phyloP scores from a whole-genome alignment of 35 echinoderm and acorn worm genomes.

The Ophioderma brevispina region DNA sequence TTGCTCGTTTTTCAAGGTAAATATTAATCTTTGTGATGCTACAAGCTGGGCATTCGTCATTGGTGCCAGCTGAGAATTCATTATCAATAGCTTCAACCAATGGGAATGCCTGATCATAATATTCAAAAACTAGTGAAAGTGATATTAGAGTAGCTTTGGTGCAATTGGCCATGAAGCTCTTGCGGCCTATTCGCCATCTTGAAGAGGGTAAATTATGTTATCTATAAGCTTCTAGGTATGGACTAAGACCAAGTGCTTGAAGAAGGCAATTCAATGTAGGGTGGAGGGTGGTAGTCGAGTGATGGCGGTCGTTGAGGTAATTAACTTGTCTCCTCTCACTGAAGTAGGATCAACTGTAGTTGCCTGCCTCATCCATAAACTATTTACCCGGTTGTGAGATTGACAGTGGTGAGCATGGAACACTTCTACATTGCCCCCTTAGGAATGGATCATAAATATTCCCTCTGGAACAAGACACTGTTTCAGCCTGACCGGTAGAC shows the following conservation, averaged over 20 bases:
- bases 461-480: not conserved
- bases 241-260: not conserved
- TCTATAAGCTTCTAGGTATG: too few relatives aligned
- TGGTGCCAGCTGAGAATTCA: not conserved
- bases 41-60: not conserved
- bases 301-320: too few relatives aligned
- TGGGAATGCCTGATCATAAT: not conserved
- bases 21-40: not conserved
- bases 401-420: not conserved
- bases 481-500: not conserved
- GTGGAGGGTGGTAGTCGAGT: too few relatives aligned
- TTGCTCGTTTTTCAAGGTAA: not conserved
- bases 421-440: not conserved
- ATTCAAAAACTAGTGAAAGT: not conserved
- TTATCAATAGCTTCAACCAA: not conserved
- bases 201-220: too few relatives aligned
- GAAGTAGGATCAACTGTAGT: not conserved
- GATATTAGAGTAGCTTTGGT: not conserved
- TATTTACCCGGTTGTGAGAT: too few relatives aligned
- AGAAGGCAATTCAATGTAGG: not conserved
- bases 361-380: too few relatives aligned
- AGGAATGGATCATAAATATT: slow-evolving; percentile 65
- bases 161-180: not conserved
- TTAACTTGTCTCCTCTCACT: too few relatives aligned
- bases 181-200: too few relatives aligned